Evolutionary conservation across 1,140 invertebrate species (phyloP).

Genomic region (Latrodectus geometricus): DNA sequence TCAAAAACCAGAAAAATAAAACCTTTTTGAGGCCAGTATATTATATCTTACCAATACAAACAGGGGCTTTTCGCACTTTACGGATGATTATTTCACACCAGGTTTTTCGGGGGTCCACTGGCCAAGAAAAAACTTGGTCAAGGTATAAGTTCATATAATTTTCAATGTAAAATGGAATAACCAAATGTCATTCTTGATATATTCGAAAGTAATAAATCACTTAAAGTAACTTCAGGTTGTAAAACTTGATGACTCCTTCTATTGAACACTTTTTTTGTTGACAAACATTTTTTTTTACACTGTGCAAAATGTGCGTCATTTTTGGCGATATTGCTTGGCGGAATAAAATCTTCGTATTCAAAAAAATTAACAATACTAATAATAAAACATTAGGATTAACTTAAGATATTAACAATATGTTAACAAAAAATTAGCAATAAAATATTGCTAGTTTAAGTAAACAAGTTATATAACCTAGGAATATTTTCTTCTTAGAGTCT

Average conservation of each 20-base stretch:
- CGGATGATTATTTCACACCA: slow-evolving; percentile 60
- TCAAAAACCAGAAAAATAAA: slow-evolving; percentile 14
- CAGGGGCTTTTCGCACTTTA: slow-evolving; percentile 50
- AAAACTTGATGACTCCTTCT: neutral
- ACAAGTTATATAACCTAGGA: no score
- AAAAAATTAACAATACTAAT: no score
- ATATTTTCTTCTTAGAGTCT: no score
- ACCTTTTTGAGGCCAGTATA: neutral
- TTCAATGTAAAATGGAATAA: neutral
- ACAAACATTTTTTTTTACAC: neutral
- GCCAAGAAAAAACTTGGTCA: slow-evolving; percentile 43
- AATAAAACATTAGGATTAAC: no score
- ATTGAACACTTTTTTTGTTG: neutral
- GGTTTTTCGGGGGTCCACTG: slow-evolving; percentile 53
- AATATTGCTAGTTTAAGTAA: no score
- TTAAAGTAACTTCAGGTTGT: neutral
- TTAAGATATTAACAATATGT: no score
- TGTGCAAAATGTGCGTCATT: neutral
- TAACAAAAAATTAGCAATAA: no score
- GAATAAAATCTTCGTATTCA: no score
- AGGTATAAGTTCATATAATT: slow-evolving; percentile 6
- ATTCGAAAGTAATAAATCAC: neutral
- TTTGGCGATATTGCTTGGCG: neutral
- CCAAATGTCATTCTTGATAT: neutral
- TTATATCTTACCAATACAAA: slow-evolving; percentile 45